phyloP scores from a whole-genome alignment of 2,888 invertebrate genomes.

The Sceliomorpha sp. region DNA sequence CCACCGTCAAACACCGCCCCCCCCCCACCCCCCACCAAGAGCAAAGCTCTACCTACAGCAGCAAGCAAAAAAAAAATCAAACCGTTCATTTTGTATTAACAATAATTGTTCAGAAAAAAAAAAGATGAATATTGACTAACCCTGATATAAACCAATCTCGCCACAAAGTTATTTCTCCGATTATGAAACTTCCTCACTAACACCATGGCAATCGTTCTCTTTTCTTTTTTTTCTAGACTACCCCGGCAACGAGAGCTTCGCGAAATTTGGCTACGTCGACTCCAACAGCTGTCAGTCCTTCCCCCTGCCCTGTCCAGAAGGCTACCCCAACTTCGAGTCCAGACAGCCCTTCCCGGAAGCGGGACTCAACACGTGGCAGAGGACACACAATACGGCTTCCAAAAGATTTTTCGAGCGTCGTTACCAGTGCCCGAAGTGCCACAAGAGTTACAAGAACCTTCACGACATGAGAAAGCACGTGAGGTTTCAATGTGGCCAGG shows the following conservation, averaged over 20 bases:
- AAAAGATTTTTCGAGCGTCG: constrained; percentile 43
- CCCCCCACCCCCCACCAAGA: too few relatives aligned
- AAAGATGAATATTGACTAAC: too few relatives aligned
- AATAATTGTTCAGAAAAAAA: too few relatives aligned
- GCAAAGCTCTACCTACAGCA: too few relatives aligned
- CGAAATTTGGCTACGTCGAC: constrained; percentile 32
- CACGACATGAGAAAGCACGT: constrained; percentile 71
- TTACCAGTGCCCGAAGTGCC: constrained; percentile 67
- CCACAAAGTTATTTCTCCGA: too few relatives aligned
- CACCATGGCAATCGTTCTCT: too few relatives aligned
- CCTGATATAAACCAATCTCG: too few relatives aligned
- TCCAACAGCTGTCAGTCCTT: constrained; percentile 15
- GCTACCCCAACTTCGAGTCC: constrained; percentile 26
- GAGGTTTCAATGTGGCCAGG: constrained; percentile 74
- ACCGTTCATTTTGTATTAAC: too few relatives aligned
- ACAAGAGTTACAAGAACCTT: constrained; percentile 68
- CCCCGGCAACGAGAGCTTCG: constrained; percentile 15
- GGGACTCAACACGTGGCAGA: constrained; percentile 33
- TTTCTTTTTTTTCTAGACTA: constrained; percentile 44
- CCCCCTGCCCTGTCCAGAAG: constrained; percentile 20
- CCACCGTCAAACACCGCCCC: too few relatives aligned
- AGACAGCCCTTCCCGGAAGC: constrained; percentile 10
- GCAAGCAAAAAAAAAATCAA: too few relatives aligned
- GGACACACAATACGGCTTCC: constrained; percentile 16
- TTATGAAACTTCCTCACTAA: too few relatives aligned